Evolutionary conservation across 2,797 vertebrate species (phyloP).

Genomic region (Liasis olivaceus): DNA sequence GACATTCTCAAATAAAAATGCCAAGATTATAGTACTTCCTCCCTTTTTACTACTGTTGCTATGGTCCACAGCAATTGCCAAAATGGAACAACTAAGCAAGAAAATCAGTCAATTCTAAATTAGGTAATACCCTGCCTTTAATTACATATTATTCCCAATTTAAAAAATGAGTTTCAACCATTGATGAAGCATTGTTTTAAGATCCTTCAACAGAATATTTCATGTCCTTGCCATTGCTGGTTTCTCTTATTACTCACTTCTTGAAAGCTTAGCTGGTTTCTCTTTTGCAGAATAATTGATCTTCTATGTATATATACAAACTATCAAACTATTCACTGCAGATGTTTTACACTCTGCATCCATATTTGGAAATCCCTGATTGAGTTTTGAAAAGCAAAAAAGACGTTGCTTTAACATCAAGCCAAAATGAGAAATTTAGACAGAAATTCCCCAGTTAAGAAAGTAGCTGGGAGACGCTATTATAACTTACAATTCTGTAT

Average conservation of each 20-base stretch:
- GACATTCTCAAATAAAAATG: not conserved
- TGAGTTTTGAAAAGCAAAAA: not conserved
- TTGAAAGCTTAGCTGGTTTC: not conserved
- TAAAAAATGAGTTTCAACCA: not conserved
- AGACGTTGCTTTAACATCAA: not conserved
- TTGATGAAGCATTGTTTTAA: not conserved
- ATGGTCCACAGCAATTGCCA: not conserved
- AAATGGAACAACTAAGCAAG: not conserved
- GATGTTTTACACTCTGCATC: not conserved
- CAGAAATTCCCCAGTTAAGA: not conserved
- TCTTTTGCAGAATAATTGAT: not conserved
- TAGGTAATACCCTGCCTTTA: not conserved
- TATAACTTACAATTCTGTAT: not conserved
- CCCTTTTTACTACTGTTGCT: not conserved
- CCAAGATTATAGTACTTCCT: not conserved
- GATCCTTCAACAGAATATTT: not conserved
- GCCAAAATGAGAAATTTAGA: not conserved
- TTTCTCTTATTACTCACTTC: not conserved
- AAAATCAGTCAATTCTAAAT: not conserved
- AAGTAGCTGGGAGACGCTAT: not conserved
- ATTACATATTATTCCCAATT: not conserved
- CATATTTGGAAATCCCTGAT: not conserved
- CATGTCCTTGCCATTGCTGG: not conserved
- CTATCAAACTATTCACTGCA: not conserved
- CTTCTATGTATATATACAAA: not conserved